Evolutionary conservation across 2,888 invertebrate genomes (phyloP), one percentile per base, ranked within the genome.

Genomic region (Plemyria rubiginata): DNA sequence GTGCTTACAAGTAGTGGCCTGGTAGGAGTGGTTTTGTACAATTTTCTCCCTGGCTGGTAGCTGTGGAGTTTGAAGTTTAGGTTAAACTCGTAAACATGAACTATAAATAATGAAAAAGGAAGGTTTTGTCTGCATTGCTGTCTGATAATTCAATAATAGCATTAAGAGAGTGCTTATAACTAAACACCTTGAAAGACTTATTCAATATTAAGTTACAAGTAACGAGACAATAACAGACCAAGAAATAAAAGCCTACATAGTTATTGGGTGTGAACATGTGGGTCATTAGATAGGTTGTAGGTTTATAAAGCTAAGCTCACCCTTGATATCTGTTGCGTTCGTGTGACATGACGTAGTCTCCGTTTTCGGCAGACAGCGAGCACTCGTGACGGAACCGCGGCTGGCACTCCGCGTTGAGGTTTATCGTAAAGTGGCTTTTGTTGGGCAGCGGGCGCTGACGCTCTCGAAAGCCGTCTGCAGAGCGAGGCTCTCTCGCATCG

Each of bases 281-380:
- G 45, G 32, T 45, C 1, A 28, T 36, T 36, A 38, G n/a, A 41
- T 16, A 13, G 32, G 41, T 41, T n/a, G 36, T 40, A 32, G n/a
- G n/a, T n/a, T 50, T 32, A 3, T 12, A n/a, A 13, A 38, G 28
- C 22, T 16, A 15, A 8, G 29, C 87, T 86, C 70, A 92, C 92
- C 86, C 79, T 67, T 84, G 74, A 70, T 83, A 81, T 68, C 79
- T 78, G 62, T 84, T 82, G 54, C 80, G 84, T 62, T 91, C 89
- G 66, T 87, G 86, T 54, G 90, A 80, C 91, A 92, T 92, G 70
- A 85, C 75, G 82, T 83, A 90, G 82, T 92, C 92, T 28, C 92
- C 92, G 92, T 90, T 90, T 67, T 87, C 83, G 8, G 82, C 77
- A n/a, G 90, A 87, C 65, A 89, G 76, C 43, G 79, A 79, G 71